Percentiles rank a stretch among this genome's conserved stretches.
phyloP scores from a whole-genome alignment of 2,113 vertebrate species.

The Maccullochella peelii region DNA sequence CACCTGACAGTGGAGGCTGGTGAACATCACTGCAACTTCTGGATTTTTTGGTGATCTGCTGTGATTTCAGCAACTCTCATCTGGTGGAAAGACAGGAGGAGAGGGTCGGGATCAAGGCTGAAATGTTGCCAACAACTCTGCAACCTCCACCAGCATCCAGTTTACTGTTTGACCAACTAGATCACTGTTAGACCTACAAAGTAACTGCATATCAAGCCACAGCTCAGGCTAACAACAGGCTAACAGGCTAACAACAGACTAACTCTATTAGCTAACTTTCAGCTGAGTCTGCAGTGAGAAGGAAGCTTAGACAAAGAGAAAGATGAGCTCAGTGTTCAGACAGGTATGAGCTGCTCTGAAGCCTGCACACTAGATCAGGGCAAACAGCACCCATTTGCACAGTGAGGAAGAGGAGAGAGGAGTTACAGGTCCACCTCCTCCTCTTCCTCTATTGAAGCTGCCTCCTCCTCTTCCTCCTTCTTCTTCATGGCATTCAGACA shows the following conservation, averaged over 20 bases:
- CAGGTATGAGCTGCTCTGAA: conserved; percentile 46
- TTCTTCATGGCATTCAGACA: conserved; percentile 28
- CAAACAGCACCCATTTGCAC: conserved; percentile 11
- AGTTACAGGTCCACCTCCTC: conserved; percentile 12
- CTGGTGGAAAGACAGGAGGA: neutral
- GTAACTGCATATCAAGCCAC: neutral
- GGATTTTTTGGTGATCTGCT: neutral
- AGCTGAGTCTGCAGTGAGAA: neutral
- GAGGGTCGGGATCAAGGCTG: neutral
- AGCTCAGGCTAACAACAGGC: neutral
- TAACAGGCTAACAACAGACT: neutral
- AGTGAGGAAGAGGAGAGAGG: conserved; percentile 24
- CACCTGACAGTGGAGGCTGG: neutral
- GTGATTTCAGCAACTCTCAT: neutral
- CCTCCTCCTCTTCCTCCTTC: conserved; percentile 20
- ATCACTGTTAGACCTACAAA: neutral
- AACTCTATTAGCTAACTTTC: neutral
- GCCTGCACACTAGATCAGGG: conserved; percentile 48
- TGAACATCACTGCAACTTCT: neutral
- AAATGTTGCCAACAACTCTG: neutral
- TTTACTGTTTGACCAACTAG: neutral
- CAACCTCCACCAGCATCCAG: neutral
- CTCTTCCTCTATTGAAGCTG: conserved; percentile 31
- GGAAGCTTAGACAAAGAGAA: neutral
- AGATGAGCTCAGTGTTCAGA: conserved; percentile 17